Percentiles rank a stretch among this genome's conserved stretches.
phyloP scores from a whole-genome alignment of 2,888 invertebrate genomes.

The Desoria tigrina region DNA sequence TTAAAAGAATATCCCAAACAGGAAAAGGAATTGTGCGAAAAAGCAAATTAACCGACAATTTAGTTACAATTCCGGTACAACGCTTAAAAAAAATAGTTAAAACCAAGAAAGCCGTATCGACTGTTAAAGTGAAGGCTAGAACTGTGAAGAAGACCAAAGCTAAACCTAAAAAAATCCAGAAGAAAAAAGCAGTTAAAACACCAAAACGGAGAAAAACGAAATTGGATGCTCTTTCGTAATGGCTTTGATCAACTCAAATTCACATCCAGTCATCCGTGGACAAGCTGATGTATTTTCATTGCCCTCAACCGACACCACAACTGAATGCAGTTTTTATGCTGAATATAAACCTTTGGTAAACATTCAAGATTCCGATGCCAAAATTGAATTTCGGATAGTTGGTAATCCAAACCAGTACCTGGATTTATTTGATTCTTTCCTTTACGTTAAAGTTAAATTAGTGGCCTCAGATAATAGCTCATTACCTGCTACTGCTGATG shows the following conservation, averaged over 20 bases:
- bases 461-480: slow-evolving; percentile 6
- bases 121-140: neutral
- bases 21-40: slow-evolving; percentile 21
- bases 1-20: neutral
- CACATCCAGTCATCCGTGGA: slow-evolving; percentile 22
- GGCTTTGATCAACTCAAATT: slow-evolving; percentile 27
- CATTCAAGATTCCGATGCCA: slow-evolving; percentile 31
- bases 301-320: slow-evolving; percentile 36
- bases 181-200: no score
- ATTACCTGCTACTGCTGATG: slow-evolving; percentile 12
- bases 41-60: no score
- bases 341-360: slow-evolving; percentile 46
- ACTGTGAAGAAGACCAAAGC: no score
- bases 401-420: slow-evolving; percentile 31
- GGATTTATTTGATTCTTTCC: slow-evolving; percentile 31
- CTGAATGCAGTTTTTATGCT: slow-evolving; percentile 35
- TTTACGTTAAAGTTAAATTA: slow-evolving; percentile 23
- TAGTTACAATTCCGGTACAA: neutral
- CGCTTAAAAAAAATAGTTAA: slow-evolving; percentile 8
- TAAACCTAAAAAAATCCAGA: no score
- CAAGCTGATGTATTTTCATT: slow-evolving; percentile 35
- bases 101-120: neutral
- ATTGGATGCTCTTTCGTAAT: slow-evolving; percentile 30
- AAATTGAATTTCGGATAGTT: slow-evolving; percentile 39
- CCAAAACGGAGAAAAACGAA: no score